Percentiles rank a stretch among this genome's conserved stretches.
Conservation (phyloP, 2,888 invertebrate species). For the Phragmatobia fuliginosa region DNA sequence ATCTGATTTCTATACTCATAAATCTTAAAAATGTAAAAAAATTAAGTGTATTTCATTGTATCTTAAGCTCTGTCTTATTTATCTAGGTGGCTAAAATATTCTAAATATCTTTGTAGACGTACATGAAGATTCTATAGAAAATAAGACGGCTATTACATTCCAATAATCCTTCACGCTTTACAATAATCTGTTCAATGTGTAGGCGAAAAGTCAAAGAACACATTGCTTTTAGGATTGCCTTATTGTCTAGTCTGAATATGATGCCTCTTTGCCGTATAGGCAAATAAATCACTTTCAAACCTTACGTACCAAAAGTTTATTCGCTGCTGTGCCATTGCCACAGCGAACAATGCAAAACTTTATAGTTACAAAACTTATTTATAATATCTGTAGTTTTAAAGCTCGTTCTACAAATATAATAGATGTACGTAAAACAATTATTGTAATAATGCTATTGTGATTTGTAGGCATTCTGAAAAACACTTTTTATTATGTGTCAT, state of each 20-base stretch:
- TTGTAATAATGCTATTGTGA: neutral
- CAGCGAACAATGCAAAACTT: no score
- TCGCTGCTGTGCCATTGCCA: no score
- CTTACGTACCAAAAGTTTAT: slow-evolving; percentile 42
- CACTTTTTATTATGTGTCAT: neutral
- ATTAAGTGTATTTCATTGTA: neutral
- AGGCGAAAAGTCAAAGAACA: slow-evolving; percentile 67
- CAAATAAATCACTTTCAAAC: slow-evolving; percentile 32
- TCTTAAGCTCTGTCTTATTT: neutral
- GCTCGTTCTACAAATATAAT: neutral
- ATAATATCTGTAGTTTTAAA: slow-evolving; percentile 44
- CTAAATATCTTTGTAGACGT: slow-evolving; percentile 14
- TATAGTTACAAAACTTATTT: no score
- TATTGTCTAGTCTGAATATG: slow-evolving; percentile 28
- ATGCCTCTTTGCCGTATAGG: slow-evolving; percentile 37
- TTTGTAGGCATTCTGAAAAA: neutral
- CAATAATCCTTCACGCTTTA: slow-evolving; percentile 72
- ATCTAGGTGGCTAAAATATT: neutral
- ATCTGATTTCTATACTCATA: neutral
- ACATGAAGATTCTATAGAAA: slow-evolving; percentile 41
- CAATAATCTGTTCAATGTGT: slow-evolving; percentile 65
- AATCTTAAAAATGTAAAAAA: neutral
- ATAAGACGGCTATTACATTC: slow-evolving; percentile 70
- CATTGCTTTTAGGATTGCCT: slow-evolving; percentile 47
- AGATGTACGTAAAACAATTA: neutral